A percentile compares a stretch with the other conserved stretches of the same genome.
Evolutionary conservation across 2,888 invertebrate genomes (phyloP).

Genomic region (Drosophila leonis): DNA sequence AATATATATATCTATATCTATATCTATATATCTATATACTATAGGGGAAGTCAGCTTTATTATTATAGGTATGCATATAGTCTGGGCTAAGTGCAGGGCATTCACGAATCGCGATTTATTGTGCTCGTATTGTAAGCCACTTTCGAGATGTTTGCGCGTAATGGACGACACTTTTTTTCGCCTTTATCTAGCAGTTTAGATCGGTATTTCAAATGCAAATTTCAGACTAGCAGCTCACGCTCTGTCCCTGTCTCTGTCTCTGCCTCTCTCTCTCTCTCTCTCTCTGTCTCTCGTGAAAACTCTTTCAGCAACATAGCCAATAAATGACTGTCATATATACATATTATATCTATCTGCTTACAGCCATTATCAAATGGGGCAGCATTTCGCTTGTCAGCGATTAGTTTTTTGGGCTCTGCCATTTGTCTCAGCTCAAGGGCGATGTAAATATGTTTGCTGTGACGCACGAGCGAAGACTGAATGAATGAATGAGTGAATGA

Average conservation of each 20-base stretch:
- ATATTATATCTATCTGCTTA: slow-evolving; percentile 5
- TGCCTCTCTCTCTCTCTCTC: background rate
- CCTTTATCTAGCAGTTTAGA: slow-evolving; percentile 62
- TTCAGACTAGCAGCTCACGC: slow-evolving; percentile 11
- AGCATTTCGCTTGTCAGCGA: slow-evolving; percentile 43
- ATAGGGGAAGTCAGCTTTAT: slow-evolving; percentile 14
- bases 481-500: slow-evolving; percentile 24
- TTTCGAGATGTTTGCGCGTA: slow-evolving; percentile 29
- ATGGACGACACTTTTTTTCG: slow-evolving; percentile 43
- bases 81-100: slow-evolving; percentile 27
- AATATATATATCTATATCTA: background rate
- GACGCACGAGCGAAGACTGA: slow-evolving; percentile 63
- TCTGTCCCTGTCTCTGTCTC: background rate
- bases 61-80: slow-evolving; percentile 20
- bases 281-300: slow-evolving; percentile 17
- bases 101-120: slow-evolving; percentile 40
- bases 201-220: slow-evolving; percentile 73
- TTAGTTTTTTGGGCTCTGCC: slow-evolving; percentile 45
- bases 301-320: slow-evolving; percentile 28
- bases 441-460: slow-evolving; percentile 44
- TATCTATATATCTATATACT: slow-evolving; percentile 1
- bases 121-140: slow-evolving; percentile 37
- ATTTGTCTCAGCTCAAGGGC: slow-evolving; percentile 53
- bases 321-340: background rate
- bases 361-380: slow-evolving; percentile 51